Percentiles rank a stretch among this genome's conserved stretches.
Evolutionary conservation across 1,140 invertebrate species (phyloP).

Genomic region (Venustaconcha ellipsiformis): DNA sequence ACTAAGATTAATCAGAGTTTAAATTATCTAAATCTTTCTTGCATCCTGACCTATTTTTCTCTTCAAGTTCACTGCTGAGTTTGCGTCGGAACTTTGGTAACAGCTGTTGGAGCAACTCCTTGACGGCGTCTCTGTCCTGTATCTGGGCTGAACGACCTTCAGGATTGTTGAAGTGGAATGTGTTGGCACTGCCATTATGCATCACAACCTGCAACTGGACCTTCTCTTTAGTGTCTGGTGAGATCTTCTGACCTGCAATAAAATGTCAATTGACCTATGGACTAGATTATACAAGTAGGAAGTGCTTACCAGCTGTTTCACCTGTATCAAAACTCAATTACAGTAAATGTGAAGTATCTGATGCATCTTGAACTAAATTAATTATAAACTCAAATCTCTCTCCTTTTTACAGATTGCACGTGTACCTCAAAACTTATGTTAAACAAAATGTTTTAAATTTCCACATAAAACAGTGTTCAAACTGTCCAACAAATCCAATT

Average conservation of each 20-base stretch:
- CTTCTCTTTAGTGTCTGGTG: constrained; percentile 97
- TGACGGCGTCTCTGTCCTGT: constrained; percentile 92
- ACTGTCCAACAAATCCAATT: too few relatives aligned
- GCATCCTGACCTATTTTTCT: constrained; percentile 69
- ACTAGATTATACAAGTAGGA: too few relatives aligned
- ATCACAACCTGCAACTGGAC: constrained; percentile 98
- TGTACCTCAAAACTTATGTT: background rate
- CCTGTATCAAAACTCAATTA: too few relatives aligned
- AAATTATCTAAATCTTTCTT: too few relatives aligned
- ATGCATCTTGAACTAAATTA: background rate
- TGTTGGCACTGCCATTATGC: constrained; percentile 92
- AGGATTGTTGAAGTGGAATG: constrained; percentile 97
- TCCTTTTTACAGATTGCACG: background rate
- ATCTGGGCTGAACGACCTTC: constrained; percentile 85
- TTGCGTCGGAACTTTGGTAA: constrained; percentile 96
- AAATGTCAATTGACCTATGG: background rate
- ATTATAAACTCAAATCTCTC: background rate
- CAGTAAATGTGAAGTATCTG: background rate
- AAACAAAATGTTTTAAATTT: background rate
- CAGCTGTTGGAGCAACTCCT: constrained; percentile 90
- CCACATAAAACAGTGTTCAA: too few relatives aligned
- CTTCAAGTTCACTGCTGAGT: constrained; percentile 86
- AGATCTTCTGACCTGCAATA: constrained; percentile 94
- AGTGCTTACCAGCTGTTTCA: too few relatives aligned
- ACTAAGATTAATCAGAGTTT: too few relatives aligned